Conservation (phyloP, 2,113 vertebrate species). For the Helogale parvula region DNA sequence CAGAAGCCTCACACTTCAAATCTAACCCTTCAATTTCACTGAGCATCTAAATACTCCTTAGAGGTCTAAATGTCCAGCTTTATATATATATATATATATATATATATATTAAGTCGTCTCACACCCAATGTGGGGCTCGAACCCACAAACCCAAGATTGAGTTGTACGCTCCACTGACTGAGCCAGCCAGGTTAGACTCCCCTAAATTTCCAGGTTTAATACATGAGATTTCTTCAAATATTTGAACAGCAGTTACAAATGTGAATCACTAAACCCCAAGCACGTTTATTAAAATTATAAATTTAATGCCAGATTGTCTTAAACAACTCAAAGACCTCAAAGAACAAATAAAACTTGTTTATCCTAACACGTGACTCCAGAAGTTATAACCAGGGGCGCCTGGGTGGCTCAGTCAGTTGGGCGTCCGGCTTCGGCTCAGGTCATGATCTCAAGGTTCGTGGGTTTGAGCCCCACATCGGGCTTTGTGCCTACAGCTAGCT, state of each 20-base stretch:
- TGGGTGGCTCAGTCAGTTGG: no score
- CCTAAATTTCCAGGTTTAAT: neutral
- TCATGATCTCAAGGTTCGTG: no score
- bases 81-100: neutral
- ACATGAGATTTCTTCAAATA: neutral
- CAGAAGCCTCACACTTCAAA: neutral
- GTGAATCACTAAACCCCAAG: neutral
- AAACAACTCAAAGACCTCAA: neutral
- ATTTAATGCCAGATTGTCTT: neutral
- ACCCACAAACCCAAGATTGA: neutral
- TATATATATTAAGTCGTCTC: neutral
- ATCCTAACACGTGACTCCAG: neutral
- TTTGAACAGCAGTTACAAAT: neutral
- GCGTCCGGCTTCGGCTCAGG: no score
- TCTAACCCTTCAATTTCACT: neutral
- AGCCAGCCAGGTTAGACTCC: neutral
- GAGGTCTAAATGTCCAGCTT: neutral
- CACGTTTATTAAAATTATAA: constrained; percentile 14
- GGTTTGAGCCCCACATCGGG: no score
- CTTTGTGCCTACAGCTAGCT: no score
- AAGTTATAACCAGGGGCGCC: neutral
- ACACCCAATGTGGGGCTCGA: neutral
- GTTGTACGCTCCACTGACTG: neutral
- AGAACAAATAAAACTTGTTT: constrained; percentile 13
- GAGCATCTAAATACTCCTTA: constrained; percentile 1